phyloP scores from a whole-genome alignment of 1,140 invertebrate genomes.

The Agrypnia vestita region DNA sequence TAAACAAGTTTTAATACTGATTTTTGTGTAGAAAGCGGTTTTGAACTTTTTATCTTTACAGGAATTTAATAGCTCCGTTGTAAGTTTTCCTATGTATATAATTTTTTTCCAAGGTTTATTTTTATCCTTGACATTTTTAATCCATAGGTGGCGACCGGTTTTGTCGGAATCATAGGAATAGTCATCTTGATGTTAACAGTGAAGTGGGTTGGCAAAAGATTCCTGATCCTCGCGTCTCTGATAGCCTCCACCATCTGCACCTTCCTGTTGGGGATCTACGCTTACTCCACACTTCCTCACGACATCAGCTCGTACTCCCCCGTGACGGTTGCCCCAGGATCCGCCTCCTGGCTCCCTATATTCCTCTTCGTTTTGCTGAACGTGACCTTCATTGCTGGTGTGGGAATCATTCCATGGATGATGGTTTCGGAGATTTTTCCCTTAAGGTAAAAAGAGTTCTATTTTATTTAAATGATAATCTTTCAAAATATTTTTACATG shows the following conservation, averaged over 20 bases:
- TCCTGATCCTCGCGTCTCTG: slow-evolving; percentile 64
- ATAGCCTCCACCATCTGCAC: slow-evolving; percentile 59
- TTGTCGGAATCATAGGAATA: slow-evolving; percentile 65
- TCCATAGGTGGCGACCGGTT: slow-evolving; percentile 66
- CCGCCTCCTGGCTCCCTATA: slow-evolving; percentile 58
- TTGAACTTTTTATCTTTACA: no score
- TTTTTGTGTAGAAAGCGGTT: no score
- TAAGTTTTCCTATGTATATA: no score
- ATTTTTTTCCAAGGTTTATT: no score
- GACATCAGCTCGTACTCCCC: slow-evolving; percentile 41
- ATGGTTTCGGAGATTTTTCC: slow-evolving; percentile 71
- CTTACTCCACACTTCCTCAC: slow-evolving; percentile 43
- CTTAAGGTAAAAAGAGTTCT: slow-evolving; percentile 57
- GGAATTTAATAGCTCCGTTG: no score
- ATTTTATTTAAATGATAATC: no score
- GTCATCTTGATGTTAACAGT: slow-evolving; percentile 70
- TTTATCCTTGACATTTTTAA: no score
- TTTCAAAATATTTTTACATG: no score
- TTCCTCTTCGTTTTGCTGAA: slow-evolving; percentile 52
- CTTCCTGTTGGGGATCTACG: slow-evolving; percentile 58
- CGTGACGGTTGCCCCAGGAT: background rate
- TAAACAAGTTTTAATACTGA: no score
- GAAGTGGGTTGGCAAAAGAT: slow-evolving; percentile 71
- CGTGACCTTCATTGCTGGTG: slow-evolving; percentile 50
- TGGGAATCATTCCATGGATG: slow-evolving; percentile 68